Percentiles rank a stretch among this genome's conserved stretches.
Conservation (phyloP, 2,797 vertebrate species). For the Spizella passerina region DNA sequence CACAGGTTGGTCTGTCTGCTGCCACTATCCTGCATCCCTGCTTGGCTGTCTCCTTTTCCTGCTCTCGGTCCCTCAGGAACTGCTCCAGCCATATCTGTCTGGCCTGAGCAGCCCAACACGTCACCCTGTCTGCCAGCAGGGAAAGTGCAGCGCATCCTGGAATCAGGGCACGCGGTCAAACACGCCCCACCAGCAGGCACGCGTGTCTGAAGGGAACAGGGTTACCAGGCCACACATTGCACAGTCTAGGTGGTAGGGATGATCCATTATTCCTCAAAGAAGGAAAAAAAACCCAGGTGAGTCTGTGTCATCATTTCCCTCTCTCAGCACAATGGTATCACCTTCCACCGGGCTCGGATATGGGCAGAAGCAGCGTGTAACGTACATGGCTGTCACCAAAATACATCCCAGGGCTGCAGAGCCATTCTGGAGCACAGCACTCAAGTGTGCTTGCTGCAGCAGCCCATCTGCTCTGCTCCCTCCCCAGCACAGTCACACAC, state of each 20-base stretch:
- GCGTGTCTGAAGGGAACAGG: neutral
- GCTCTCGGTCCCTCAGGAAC: constrained; percentile 23
- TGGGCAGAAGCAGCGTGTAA: neutral
- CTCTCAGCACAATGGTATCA: neutral
- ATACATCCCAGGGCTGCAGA: neutral
- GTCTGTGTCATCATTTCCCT: neutral
- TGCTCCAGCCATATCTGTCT: constrained; percentile 38
- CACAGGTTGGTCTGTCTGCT: constrained; percentile 45
- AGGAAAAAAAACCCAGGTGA: neutral
- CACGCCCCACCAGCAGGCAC: neutral
- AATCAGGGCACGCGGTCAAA: constrained; percentile 45
- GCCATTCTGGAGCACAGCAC: neutral
- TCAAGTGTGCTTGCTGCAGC: constrained; percentile 13
- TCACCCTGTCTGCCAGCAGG: constrained; percentile 57
- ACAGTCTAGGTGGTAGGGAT: neutral
- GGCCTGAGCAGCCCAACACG: constrained; percentile 38
- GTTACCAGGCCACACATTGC: neutral
- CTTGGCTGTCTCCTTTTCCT: constrained; percentile 6
- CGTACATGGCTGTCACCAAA: neutral
- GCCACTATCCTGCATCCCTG: constrained; percentile 23
- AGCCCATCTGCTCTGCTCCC: constrained; percentile 9
- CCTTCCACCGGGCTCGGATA: neutral
- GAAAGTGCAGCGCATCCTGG: constrained; percentile 43
- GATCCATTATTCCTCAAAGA: neutral
- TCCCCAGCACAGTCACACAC: neutral